phyloP scores from a whole-genome alignment of 1,140 invertebrate genomes.

The Sarcophaga bullata region DNA sequence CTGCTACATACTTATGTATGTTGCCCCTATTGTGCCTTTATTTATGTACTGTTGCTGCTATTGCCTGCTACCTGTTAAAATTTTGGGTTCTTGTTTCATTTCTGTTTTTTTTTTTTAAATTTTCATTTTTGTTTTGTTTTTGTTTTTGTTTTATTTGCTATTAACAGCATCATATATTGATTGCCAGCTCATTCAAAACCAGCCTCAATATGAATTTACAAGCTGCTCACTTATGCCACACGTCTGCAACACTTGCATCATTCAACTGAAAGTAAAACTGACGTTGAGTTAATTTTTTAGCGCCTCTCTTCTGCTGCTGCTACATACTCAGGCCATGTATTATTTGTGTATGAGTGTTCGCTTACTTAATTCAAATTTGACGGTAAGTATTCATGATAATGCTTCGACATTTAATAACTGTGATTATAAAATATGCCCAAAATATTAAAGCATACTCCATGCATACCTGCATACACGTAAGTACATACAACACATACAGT shows the following conservation, averaged over 20 bases:
- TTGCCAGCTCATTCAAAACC: neutral
- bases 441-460: neutral
- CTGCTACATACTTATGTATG: too few relatives aligned
- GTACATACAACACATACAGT: too few relatives aligned
- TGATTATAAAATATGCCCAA: neutral
- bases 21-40: too few relatives aligned
- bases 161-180: too few relatives aligned
- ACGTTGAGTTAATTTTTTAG: slow-evolving; percentile 27
- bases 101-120: too few relatives aligned
- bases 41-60: too few relatives aligned
- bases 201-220: neutral
- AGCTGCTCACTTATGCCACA: slow-evolving; percentile 31
- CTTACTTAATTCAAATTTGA: neutral
- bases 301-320: slow-evolving; percentile 14
- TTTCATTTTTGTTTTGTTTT: too few relatives aligned
- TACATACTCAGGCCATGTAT: too few relatives aligned
- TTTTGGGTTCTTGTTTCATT: neutral
- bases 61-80: neutral
- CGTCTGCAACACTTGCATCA: slow-evolving; percentile 30
- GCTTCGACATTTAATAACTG: neutral
- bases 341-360: too few relatives aligned
- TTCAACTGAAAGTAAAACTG: slow-evolving; percentile 8
- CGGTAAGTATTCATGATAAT: neutral
- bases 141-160: too few relatives aligned
- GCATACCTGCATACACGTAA: too few relatives aligned